These are phyloP conservation scores for Nephrotoma flavescens DNA, from an alignment of 2,888 invertebrate species.

Conservation along the genomic window DNA sequence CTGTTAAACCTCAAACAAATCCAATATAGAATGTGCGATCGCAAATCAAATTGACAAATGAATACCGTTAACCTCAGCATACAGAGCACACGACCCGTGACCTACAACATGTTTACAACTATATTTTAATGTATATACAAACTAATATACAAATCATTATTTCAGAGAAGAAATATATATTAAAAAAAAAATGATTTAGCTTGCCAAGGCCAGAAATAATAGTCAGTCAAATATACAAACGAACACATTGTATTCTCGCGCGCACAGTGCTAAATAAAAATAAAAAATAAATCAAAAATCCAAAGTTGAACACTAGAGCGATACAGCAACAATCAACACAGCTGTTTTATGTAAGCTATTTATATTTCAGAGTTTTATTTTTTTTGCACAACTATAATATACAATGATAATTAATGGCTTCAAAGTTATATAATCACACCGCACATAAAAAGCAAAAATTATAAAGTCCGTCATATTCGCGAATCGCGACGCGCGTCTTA, in stretches of 20 bases:
- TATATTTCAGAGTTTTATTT: not conserved
- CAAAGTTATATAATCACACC: not conserved
- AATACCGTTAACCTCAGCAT: not conserved
- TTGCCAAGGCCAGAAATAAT: not conserved
- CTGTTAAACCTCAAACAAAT: no score
- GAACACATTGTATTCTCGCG: not conserved
- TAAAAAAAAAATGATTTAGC: not conserved
- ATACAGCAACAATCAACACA: not conserved
- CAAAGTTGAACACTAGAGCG: not conserved
- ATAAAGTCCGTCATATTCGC: not conserved
- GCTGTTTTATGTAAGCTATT: not conserved
- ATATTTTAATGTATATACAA: not conserved
- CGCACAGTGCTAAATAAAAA: not conserved
- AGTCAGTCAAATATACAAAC: not conserved
- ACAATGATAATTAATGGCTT: not conserved
- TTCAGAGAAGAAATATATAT: not conserved
- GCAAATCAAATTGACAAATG: not conserved
- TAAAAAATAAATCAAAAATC: not conserved
- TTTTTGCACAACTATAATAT: not conserved
- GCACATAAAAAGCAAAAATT: not conserved
- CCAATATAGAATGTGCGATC: no score
- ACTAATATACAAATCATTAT: not conserved
- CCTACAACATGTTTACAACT: not conserved
- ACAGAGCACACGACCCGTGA: not conserved
- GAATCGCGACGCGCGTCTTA: not conserved